Percentiles rank a stretch among this genome's conserved stretches.
These are phyloP conservation scores for Dendrolimus punctatus DNA, from an alignment of 1,140 invertebrate species.

Conservation along the genomic window DNA sequence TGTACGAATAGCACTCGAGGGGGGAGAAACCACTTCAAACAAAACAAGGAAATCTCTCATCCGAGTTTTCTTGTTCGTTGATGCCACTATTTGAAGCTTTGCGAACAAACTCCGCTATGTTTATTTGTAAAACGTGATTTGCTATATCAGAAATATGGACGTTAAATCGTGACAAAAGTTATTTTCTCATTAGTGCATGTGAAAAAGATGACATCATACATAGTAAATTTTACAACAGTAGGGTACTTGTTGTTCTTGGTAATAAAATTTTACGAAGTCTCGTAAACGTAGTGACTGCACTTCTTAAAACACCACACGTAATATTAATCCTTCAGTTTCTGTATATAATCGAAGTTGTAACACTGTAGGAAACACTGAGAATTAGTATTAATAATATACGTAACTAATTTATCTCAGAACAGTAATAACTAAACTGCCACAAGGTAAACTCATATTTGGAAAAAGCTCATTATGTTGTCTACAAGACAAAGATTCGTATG, in stretches of 20 bases:
- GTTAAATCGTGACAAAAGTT: not conserved
- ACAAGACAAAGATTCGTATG: too few relatives aligned
- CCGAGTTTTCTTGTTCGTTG: slow-evolving; percentile 41
- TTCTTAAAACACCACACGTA: not conserved
- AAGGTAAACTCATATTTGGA: too few relatives aligned
- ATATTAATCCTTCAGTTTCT: too few relatives aligned
- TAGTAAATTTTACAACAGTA: slow-evolving; percentile 20
- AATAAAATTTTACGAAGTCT: slow-evolving; percentile 26
- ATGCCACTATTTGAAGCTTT: slow-evolving; percentile 3
- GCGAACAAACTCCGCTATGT: not conserved
- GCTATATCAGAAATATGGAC: too few relatives aligned
- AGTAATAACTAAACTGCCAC: too few relatives aligned
- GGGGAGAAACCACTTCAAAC: slow-evolving; percentile 55
- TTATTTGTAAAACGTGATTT: too few relatives aligned
- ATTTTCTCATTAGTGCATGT: slow-evolving; percentile 1
- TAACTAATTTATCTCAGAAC: too few relatives aligned
- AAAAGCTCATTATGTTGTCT: too few relatives aligned
- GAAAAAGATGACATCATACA: slow-evolving; percentile 16
- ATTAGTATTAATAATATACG: too few relatives aligned
- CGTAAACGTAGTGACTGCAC: slow-evolving; percentile 12
- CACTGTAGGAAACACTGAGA: too few relatives aligned
- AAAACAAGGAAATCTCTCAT: slow-evolving; percentile 56
- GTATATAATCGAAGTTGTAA: too few relatives aligned
- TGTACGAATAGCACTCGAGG: slow-evolving; percentile 37
- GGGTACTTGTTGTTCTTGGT: slow-evolving; percentile 11